These are phyloP conservation scores for Chrysomela aeneicollis DNA, from an alignment of 2,888 invertebrate genomes.

Conservation along the genomic window DNA sequence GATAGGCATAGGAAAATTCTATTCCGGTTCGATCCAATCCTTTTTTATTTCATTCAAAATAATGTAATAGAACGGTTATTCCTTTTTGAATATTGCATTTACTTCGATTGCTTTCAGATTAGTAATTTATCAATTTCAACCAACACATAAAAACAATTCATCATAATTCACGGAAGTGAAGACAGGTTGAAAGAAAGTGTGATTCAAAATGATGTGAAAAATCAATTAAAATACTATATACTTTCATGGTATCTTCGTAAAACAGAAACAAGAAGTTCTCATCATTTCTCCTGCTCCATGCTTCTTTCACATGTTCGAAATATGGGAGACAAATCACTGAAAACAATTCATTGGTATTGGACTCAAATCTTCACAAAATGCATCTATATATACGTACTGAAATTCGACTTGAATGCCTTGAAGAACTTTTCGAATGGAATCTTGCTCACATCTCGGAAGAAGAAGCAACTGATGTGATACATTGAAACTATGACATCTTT, in stretches of 20 bases:
- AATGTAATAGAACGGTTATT: no score
- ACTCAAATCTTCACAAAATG: not conserved
- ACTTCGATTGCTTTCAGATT: no score
- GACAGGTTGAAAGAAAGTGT: no score
- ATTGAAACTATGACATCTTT: conserved; percentile 83
- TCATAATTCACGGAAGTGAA: no score
- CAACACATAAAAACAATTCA: no score
- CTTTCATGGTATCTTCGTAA: conserved; percentile 77
- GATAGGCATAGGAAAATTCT: no score
- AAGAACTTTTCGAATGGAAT: conserved; percentile 62
- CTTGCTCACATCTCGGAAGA: conserved; percentile 45
- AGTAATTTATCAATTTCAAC: no score
- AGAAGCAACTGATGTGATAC: conserved; percentile 72
- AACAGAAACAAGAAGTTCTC: conserved; percentile 75
- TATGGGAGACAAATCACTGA: conserved; percentile 64
- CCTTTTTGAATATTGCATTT: no score
- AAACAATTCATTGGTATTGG: conserved; percentile 5
- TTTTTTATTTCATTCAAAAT: no score
- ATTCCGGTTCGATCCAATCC: no score
- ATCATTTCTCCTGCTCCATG: conserved; percentile 69
- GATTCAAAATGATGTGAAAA: no score
- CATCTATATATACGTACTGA: conserved; percentile 64
- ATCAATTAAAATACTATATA: no score
- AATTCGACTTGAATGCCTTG: conserved; percentile 69
- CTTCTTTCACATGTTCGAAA: conserved; percentile 78